phyloP scores from a whole-genome alignment of 2,888 invertebrate species.

The Sinohyriopsis cumingii region DNA sequence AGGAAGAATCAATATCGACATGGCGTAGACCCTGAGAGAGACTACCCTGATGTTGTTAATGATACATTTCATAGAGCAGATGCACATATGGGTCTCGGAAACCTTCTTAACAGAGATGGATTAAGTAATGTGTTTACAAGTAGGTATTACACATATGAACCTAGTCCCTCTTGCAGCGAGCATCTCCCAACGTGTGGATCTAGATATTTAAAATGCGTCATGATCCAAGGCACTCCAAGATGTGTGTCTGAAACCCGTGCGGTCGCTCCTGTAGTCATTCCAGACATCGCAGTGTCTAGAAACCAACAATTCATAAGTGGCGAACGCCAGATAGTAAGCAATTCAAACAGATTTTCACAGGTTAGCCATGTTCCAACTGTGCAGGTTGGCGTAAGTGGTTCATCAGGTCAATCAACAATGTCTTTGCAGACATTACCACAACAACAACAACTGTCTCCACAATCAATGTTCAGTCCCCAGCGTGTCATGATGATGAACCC shows the following conservation, averaged over 20 bases:
- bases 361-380: too few species aligned
- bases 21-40: conserved; percentile 41
- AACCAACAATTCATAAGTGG: too few species aligned
- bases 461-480: not conserved
- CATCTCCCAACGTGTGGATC: conserved; percentile 44
- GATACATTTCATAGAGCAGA: conserved; percentile 39
- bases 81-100: conserved; percentile 49
- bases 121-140: conserved; percentile 45
- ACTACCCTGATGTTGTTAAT: conserved; percentile 47
- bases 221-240: conserved; percentile 10
- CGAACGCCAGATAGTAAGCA: too few species aligned
- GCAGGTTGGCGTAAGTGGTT: not conserved
- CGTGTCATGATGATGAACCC: too few species aligned
- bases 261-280: not conserved
- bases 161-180: conserved; percentile 33
- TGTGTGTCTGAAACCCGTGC: conserved; percentile 35
- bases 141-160: conserved; percentile 41
- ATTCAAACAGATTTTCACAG: too few species aligned
- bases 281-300: not conserved
- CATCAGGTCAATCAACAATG: not conserved
- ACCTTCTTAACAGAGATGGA: conserved; percentile 54
- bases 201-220: conserved; percentile 40
- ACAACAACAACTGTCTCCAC: conserved; percentile 1
- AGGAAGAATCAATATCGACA: conserved; percentile 35
- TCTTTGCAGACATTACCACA: not conserved